Evolutionary conservation across 2,888 invertebrate species (phyloP).

Genomic region (Endotricha flammealis): DNA sequence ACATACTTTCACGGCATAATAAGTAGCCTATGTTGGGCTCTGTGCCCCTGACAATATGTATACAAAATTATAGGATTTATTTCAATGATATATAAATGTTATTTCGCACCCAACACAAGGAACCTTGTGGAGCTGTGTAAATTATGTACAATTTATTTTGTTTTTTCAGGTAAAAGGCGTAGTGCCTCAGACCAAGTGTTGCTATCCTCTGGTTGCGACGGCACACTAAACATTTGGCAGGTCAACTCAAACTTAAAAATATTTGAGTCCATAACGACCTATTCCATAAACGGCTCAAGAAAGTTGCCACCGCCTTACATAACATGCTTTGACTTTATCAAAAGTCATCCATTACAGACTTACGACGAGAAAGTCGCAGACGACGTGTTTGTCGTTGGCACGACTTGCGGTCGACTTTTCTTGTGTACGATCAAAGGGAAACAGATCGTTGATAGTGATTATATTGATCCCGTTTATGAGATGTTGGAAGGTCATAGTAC

Average conservation of each 20-base stretch:
- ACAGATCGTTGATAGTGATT: conserved; percentile 22
- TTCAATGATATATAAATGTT: too few species aligned
- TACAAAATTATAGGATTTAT: too few species aligned
- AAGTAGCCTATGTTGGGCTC: too few species aligned
- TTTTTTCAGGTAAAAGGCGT: too few species aligned
- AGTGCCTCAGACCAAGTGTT: conserved; percentile 53
- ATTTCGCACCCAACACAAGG: too few species aligned
- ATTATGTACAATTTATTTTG: too few species aligned
- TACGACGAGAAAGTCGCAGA: conserved; percentile 41
- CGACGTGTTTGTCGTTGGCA: conserved; percentile 57
- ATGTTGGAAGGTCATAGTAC: conserved; percentile 45
- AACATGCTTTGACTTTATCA: conserved; percentile 60
- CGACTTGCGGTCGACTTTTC: conserved; percentile 44
- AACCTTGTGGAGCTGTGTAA: too few species aligned
- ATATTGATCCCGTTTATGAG: conserved; percentile 50
- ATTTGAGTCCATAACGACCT: conserved; percentile 49
- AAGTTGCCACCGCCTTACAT: conserved; percentile 44
- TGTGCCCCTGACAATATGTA: too few species aligned
- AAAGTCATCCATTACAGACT: conserved; percentile 40
- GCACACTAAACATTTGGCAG: conserved; percentile 56
- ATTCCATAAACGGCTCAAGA: conserved; percentile 40
- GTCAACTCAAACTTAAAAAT: conserved; percentile 46
- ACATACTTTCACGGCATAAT: too few species aligned
- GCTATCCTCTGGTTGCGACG: conserved; percentile 42
- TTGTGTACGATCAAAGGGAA: conserved; percentile 43